Evolutionary conservation across 1,140 invertebrate species (phyloP), one percentile per base, ranked within the genome.

Genomic region (Halesus radiatus): DNA sequence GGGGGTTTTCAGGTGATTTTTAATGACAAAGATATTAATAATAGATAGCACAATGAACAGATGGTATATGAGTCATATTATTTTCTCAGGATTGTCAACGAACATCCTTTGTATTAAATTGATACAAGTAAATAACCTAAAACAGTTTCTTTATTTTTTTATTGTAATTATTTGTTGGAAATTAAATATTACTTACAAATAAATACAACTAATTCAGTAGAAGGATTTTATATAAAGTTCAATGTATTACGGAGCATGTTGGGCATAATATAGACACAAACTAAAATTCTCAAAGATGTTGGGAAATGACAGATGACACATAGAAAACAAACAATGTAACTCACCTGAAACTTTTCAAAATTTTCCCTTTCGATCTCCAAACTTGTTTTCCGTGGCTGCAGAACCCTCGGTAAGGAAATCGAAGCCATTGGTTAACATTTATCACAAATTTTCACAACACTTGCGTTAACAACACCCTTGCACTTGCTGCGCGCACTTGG

Each of bases 341-440:
- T 81, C 85, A 95, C 94, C 93, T 95, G 94, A 84, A 92, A 92
- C 87, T 95, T 95, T 87, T 94, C 93, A 85, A 95, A 95, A 81
- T 93, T 92, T 86, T 95, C 93, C 52, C 93, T 90, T 86, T 95
- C 93, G 80, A 93, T 90, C 86, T 95, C 93, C 82, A 94, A 85
- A 85, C 92, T 94, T 53, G 93, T 94, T 87, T 94, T 95, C 83
- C 93, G 91, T 80, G 92, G 92, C 85, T 94, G 93, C 53, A 94
- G 88, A 75, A 94, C 93, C 84, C 93, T 89, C n/a, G 93, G 93
- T 84, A 94, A 87, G 16, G 93, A 94, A 84, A 94, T 88, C 83
- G 93, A 94, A 88, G 93, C 92, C 94, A 95, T 94, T 32, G 75
- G 52, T 79, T 72, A 70, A 79, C 80, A 81, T 77, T 72, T 81